Evolutionary conservation across 2,888 invertebrate genomes (phyloP), one percentile per base, ranked within the genome.

Genomic region (Caenorhabditis sp.): DNA sequence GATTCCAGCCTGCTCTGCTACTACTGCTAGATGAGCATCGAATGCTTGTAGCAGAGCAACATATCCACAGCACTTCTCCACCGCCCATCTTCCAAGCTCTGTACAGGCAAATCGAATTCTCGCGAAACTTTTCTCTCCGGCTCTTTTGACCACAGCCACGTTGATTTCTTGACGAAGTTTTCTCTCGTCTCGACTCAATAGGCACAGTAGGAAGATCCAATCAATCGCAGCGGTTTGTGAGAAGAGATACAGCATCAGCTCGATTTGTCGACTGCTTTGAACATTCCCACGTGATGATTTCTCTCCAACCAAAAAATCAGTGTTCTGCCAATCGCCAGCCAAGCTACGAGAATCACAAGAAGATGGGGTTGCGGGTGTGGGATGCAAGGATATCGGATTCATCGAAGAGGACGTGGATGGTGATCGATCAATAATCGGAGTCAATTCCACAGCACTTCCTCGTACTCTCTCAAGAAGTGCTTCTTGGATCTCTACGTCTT

Each of bases 201-300:
- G 51, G 26, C 87, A 90, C 14, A 91, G 58, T 86, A 88, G 59
- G 68, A 88, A 89, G 5, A 89, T 86, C 91, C 90, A 91, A 51
- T 91, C 90, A 41, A 90, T 80, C 8, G 89, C 79, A 8, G 83
- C 83, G n/a, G 89, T 83, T 59, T 86, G 81, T 8, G 83, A 84
- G 64, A 91, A 88, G 10, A 88, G 68, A 24, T 85, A 76, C 14
- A 89, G 66, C 82, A 91, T 85, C 56, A 82, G 69, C 12, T 81
- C 74, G 22, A 89, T 59, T 56, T 89, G 89, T 28, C 72, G 63
- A 41, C 69, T 75, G 49, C 87, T 85, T 26, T 75, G 66, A 10
- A 74, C 16, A n/a, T 86, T 79, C 31, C 85, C 86, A 35, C 77
- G 73, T 19, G 73, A 64, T 0, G 80, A 76, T 31, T 82, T 74